Conservation (phyloP, 1,140 invertebrate species). For the Drosophila repleta region DNA sequence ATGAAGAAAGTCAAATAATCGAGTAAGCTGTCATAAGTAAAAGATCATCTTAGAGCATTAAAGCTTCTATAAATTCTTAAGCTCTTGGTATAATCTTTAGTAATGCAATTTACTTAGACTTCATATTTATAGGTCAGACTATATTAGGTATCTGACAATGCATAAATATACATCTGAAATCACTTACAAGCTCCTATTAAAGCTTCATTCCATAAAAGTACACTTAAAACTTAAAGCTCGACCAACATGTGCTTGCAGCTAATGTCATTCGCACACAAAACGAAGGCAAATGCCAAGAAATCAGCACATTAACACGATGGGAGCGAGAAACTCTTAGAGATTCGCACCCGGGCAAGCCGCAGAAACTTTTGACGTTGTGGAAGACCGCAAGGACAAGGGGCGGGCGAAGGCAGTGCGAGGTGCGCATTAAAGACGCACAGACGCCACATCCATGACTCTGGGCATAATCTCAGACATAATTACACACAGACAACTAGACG, state of each 20-base stretch:
- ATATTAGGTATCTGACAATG: too few species aligned
- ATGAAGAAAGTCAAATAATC: too few species aligned
- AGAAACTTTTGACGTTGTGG: conserved; percentile 73
- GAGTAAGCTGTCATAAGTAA: too few species aligned
- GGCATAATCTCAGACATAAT: conserved; percentile 82
- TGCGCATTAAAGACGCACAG: conserved; percentile 62
- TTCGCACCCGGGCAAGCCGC: conserved; percentile 56
- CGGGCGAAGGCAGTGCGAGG: conserved; percentile 5
- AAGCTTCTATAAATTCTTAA: too few species aligned
- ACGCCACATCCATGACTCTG: conserved; percentile 60
- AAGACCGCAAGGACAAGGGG: conserved; percentile 43
- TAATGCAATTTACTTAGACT: too few species aligned
- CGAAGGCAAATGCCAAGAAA: conserved; percentile 65
- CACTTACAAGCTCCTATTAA: neutral
- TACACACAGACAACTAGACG: conserved; percentile 48
- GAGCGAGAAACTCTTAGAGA: conserved; percentile 35
- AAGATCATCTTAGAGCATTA: too few species aligned
- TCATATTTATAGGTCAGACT: too few species aligned
- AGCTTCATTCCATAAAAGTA: neutral
- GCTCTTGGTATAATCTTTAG: too few species aligned
- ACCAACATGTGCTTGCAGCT: conserved; percentile 8
- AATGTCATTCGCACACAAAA: conserved; percentile 46
- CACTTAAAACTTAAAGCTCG: neutral
- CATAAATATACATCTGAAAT: too few species aligned
- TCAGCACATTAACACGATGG: conserved; percentile 42